Percentiles rank a stretch among this genome's conserved stretches.
Evolutionary conservation across 2,113 vertebrate genomes (phyloP).

Genomic region (Urocitellus parryii): DNA sequence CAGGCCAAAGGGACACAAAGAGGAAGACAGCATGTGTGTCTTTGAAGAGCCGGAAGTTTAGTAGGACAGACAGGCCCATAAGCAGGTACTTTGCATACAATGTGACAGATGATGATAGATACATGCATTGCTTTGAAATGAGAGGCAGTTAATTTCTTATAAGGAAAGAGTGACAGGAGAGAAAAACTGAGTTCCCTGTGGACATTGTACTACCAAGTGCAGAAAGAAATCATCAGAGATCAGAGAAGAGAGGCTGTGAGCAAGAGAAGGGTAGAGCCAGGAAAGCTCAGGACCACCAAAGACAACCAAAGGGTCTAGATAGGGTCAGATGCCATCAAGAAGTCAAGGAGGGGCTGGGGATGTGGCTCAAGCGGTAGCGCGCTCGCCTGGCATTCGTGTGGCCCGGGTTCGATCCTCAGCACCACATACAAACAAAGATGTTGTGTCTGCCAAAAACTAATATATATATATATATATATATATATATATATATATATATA

Average conservation of each 20-base stretch:
- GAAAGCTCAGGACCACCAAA: background rate
- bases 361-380: too few relatives aligned
- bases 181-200: background rate
- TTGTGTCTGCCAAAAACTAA: too few relatives aligned
- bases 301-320: background rate
- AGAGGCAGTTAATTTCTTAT: conserved; percentile 51
- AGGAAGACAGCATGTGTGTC: background rate
- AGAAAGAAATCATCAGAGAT: background rate
- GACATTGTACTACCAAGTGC: background rate
- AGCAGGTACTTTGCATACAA: background rate
- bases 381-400: too few relatives aligned
- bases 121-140: conserved; percentile 6
- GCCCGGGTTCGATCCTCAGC: too few relatives aligned
- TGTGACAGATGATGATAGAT: conserved; percentile 9
- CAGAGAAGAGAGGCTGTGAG: background rate
- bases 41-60: background rate
- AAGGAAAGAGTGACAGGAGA: background rate
- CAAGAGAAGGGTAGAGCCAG: background rate
- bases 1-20: background rate
- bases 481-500: too few relatives aligned
- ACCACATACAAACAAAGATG: too few relatives aligned
- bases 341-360: background rate
- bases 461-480: too few relatives aligned
- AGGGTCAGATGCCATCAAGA: background rate
- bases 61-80: background rate